Base-by-base conservation (phyloP, 2,113 vertebrate species). In the Amphiprion ocellaris region DNA sequence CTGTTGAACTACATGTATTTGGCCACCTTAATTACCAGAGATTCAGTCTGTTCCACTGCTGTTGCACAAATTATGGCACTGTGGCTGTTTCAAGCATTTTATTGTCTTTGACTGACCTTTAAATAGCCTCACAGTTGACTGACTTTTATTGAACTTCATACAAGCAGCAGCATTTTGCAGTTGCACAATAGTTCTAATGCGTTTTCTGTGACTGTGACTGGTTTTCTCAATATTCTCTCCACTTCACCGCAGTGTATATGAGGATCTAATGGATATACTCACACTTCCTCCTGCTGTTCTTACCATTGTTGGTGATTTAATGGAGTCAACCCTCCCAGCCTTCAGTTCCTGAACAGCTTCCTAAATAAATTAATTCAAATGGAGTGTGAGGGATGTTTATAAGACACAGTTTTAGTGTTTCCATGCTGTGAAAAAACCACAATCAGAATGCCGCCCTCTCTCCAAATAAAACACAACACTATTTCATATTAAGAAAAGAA, bases 301-400 rank as follows among this genome's bases (percentile, higher is more conserved):
- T 60, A 67, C 63, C 23, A 79, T 83, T 84, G 74, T 87, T 63
- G 78, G 24, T 68, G 69, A 72, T 68, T 86, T 84, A 69, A 88
- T 72, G 17, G 70, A 81, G 52, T 83, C 33, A 59, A 56, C 33
- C 64, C 64, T 87, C 71, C 71, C 66, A 65, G 69, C 55, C 55
- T 54, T 60, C 0, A 11, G 64, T 84, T 83, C 68, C 74, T 72
- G 74, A 82, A 54, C 65, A 74, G 64, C 71, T 81, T 83, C 85
- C 83, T 82, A 66, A 70, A 79, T 81, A 72, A 75, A 83, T 85
- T 59, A 75, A 77, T 72, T 83, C 52, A 87, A 89, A 82, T 73
- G 70, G 63, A 54, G 66, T 81, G 54, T 82, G 79, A 69, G 54
- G 64, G 79, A 90, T 87, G 86, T 89, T 91, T 84, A 83, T 79